Evolutionary conservation across 2,888 invertebrate genomes (phyloP), one percentile per base, ranked within the genome.

Genomic region (Diarsia brunnea): DNA sequence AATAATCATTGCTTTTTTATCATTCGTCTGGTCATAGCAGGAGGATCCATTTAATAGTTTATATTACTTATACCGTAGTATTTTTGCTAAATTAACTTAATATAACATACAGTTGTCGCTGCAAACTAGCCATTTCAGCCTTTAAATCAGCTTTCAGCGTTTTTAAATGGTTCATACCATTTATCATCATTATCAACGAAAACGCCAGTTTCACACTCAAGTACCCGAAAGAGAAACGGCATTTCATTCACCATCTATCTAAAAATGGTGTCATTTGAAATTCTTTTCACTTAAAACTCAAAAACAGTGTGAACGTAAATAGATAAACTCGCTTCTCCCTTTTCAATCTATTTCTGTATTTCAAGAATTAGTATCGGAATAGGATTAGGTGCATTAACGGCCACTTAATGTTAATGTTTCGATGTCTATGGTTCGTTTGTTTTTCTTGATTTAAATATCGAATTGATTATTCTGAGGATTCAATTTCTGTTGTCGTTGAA

Each of bases 341-440:
- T 63, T 58, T 31, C 43, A 14, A 66, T 84, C 84, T 85, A 87
- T 87, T 87, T 87, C 16, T 31, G 69, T 73, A 51, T 60, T n/a
- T 49, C 10, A 64, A 67, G 73, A 82, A 84, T 78, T 77, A 65
- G 80, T 77, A 65, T 64, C 70, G 61, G 53, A 5, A 73, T 73
- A 66, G 73, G 31, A 81, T 75, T 73, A 70, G 76, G 69, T 84
- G 72, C 78, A 80, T 82, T 84, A 78, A 78, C 76, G 58, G 78
- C 58, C 87, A 82, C 86, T 86, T 78, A 83, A 64, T 81, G 51
- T 58, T 53, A 58, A 66, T 64, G 78, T 68, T 43, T 60, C 60
- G 3, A 61, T 11, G 49, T 60, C 2, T 69, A 53, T 58, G 51
- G 12, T 12, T 45, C 38, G 51, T 78, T 64, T 73, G 49, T 70